Conservation (phyloP, 2,888 invertebrate genomes). For the Caenorhabditis plicata region DNA sequence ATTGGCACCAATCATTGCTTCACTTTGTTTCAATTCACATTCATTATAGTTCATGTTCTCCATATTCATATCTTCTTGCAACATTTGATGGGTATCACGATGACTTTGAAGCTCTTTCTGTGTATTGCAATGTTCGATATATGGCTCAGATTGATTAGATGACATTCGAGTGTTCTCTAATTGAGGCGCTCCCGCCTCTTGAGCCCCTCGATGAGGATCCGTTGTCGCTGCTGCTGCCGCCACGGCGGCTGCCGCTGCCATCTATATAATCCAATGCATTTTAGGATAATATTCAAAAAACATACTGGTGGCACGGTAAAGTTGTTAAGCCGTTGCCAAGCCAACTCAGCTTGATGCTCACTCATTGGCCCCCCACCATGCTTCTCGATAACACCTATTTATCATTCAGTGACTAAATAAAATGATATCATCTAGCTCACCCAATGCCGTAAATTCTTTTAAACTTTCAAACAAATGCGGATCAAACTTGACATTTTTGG, state of each 20-base stretch:
- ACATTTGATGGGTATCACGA: no score
- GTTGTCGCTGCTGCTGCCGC: not conserved
- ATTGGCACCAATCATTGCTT: no score
- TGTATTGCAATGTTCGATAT: no score
- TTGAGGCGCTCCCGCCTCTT: no score
- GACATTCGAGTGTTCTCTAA: no score
- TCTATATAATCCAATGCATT: no score
- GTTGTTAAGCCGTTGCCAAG: conserved; percentile 1
- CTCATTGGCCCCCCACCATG: conserved; percentile 1
- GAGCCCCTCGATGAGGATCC: not conserved
- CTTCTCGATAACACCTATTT: conserved; percentile 28
- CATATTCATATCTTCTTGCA: no score
- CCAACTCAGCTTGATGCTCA: not conserved
- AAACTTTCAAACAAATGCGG: conserved; percentile 29
- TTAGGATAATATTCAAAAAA: no score
- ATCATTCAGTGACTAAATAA: not conserved
- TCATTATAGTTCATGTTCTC: no score
- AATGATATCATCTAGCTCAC: conserved; percentile 9
- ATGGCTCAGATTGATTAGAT: no score
- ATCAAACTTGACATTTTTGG: conserved; percentile 31
- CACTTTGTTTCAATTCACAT: no score
- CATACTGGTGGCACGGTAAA: not conserved
- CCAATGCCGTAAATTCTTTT: conserved; percentile 32
- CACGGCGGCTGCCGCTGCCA: not conserved
- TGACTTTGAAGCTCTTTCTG: no score